Evolutionary conservation across 2,888 invertebrate genomes (phyloP).

Genomic region (Agrotis segetum): DNA sequence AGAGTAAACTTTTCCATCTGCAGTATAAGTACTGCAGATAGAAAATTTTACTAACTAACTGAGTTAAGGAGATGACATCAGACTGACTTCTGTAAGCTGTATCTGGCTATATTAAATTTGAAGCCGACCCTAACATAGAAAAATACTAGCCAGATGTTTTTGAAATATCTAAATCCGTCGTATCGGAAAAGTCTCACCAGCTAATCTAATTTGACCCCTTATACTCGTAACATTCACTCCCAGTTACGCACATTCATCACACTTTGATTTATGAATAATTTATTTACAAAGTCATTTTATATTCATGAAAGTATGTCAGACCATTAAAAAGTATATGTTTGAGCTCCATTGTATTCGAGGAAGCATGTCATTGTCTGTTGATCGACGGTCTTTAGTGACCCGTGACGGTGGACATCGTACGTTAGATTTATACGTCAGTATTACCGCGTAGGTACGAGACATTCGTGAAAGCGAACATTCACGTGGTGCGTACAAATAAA

Average conservation of each 20-base stretch:
- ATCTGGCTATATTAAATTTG: no score
- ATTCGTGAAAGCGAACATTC: no score
- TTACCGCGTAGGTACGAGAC: no score
- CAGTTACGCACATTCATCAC: slow-evolving; percentile 43
- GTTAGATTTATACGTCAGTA: not conserved
- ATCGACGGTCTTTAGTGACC: slow-evolving; percentile 70
- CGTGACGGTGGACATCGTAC: slow-evolving; percentile 65
- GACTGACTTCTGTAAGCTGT: no score
- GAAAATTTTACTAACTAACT: not conserved
- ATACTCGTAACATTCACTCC: slow-evolving; percentile 29
- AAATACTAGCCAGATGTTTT: no score
- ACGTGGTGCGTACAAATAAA: no score
- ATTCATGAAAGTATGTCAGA: slow-evolving; percentile 68
- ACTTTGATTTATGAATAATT: slow-evolving; percentile 62
- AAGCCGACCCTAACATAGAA: no score
- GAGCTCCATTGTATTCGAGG: slow-evolving; percentile 69
- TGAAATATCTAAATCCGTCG: not conserved
- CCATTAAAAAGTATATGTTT: slow-evolving; percentile 69
- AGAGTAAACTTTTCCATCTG: no score
- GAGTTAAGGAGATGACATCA: no score
- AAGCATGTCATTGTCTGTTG: slow-evolving; percentile 63
- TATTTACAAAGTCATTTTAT: slow-evolving; percentile 64
- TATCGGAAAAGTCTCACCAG: not conserved
- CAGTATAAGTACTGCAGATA: no score
- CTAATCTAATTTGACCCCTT: not conserved